phyloP scores from a whole-genome alignment of 2,888 invertebrate genomes.

The Phengaris alcon region DNA sequence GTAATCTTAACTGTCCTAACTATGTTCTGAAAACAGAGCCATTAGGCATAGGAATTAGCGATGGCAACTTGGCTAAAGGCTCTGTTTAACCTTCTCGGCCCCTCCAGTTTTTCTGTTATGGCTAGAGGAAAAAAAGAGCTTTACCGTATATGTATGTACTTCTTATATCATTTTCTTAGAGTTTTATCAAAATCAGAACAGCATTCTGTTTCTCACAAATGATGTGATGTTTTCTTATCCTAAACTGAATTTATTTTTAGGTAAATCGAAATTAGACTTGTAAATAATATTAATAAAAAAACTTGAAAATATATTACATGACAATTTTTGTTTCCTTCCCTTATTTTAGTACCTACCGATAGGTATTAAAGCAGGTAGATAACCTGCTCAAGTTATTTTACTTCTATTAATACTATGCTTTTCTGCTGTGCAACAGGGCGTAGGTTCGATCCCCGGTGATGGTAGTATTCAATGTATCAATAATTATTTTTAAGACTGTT shows the following conservation, averaged over 20 bases:
- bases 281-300: constrained; percentile 73
- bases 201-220: constrained; percentile 41
- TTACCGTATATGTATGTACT: background rate
- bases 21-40: background rate
- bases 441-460: no score
- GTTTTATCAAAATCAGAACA: constrained; percentile 3
- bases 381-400: no score
- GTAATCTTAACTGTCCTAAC: background rate
- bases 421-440: no score
- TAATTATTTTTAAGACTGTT: no score
- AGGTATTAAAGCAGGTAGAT: no score
- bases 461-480: no score
- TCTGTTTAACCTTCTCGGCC: background rate
- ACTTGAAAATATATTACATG: constrained; percentile 38
- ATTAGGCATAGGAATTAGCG: no score
- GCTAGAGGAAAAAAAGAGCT: background rate
- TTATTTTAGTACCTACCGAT: no score
- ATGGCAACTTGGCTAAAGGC: no score
- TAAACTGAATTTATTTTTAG: constrained; percentile 59
- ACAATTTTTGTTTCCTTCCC: constrained; percentile 38
- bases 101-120: background rate
- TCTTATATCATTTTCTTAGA: constrained; percentile 3
- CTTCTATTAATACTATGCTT: no score
- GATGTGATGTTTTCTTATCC: constrained; percentile 52
- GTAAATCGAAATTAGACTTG: constrained; percentile 75